Base-by-base conservation (phyloP, 2,888 invertebrate genomes). In the Vannuccia rotundouncinata region DNA sequence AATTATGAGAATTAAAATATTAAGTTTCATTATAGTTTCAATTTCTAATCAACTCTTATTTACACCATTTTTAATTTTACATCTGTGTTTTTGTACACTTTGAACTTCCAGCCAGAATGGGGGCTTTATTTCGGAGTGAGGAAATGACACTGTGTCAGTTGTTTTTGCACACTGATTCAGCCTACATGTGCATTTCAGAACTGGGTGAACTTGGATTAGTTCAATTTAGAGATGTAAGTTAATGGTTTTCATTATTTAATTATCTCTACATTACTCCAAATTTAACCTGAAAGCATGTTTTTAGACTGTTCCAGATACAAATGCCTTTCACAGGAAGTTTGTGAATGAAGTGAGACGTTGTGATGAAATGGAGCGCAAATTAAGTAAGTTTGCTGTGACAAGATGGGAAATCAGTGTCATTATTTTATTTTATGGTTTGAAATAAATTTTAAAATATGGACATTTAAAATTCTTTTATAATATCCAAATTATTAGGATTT, bases 121-220 rank as follows among this genome's bases (percentile, higher is more conserved):
- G 81, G 17, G 31, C 66, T 10, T 91, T 97, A 87, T 97, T 96
- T 90, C 92, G 96, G 85, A 96, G 96, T 90, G 96, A 97, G 89
- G 95, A 96, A 91, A 98, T 99, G 97, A 93, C 94, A 87, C 91
- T 97, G 89, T 96, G 96, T 91, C 96, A 96, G 90, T 92, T 96
- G 89, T 96, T 95, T 90, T 93, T 96, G 85, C 95, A 96, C 89
- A 94, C 95, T 27, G 96, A 96, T 89, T 93, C 95, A 45, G 95
- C 95, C 0, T 97, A 96, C 89, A 92, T 93, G 84, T 94, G 94
- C 83, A 93, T 96, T 82, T 94, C 95, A 0, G 95, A 96, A 89
- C 90, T 97, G 82, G 96, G 96, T 79, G 95, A 96, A 89, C 92
- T 93, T 59, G 96, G 95, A 83, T 91, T 93, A 81, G 95, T 95